Conservation (phyloP, 1,140 invertebrate species). For the Drosophila ironensis region DNA sequence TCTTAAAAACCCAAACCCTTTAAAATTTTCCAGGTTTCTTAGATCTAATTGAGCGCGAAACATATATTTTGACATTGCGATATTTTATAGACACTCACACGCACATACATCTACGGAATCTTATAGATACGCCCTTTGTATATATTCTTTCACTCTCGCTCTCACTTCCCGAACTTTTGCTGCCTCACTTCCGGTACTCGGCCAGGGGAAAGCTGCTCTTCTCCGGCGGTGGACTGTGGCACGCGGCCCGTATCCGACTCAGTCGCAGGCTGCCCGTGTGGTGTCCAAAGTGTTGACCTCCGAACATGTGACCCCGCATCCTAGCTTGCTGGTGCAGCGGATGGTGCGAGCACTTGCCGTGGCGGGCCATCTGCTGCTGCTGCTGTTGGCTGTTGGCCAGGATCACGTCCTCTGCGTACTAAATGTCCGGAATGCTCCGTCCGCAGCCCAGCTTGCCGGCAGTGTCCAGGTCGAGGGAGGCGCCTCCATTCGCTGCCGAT, state of each 20-base stretch:
- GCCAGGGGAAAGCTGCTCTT: conserved; percentile 30
- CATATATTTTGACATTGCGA: conserved; percentile 12
- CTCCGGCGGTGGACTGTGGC: conserved; percentile 69
- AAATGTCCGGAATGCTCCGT: conserved; percentile 79
- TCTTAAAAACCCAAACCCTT: neutral
- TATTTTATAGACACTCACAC: conserved; percentile 36
- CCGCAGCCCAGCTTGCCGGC: conserved; percentile 47
- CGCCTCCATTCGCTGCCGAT: neutral
- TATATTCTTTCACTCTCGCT: no score
- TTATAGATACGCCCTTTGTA: conserved; percentile 33
- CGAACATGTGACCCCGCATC: neutral
- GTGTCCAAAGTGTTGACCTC: conserved; percentile 11
- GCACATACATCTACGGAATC: conserved; percentile 33
- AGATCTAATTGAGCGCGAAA: conserved; percentile 14
- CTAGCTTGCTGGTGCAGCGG: conserved; percentile 60
- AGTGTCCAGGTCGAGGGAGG: conserved; percentile 17
- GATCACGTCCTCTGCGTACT: conserved; percentile 82
- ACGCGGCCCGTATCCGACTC: conserved; percentile 61
- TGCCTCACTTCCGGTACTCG: conserved; percentile 57
- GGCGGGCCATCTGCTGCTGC: conserved; percentile 55
- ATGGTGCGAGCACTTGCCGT: conserved; percentile 62
- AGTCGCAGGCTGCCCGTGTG: conserved; percentile 56
- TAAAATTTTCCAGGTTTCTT: conserved; percentile 3
- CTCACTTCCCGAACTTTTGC: conserved; percentile 19
- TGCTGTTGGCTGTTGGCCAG: conserved; percentile 73